Base-by-base conservation (phyloP, 2,113 vertebrate species). In the Eptesicus fuscus region DNA sequence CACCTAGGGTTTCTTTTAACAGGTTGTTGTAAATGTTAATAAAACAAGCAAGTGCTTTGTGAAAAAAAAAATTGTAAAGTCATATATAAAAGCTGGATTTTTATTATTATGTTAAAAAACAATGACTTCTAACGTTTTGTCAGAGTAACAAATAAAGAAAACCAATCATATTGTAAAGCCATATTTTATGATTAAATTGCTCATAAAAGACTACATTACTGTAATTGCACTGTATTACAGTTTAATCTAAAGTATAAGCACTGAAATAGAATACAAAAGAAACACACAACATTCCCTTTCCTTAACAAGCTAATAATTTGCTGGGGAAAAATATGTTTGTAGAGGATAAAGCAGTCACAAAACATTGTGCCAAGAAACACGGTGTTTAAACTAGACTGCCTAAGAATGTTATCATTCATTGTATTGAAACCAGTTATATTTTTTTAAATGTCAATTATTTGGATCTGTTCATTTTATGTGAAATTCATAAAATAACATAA, bases 381-480 rank as follows among this genome's bases (percentile, higher is more conserved):
- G 51, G 16, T 53, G 9, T 53, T 82, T 71, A 40, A 85, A 44
- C 0, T 42, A 84, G 40, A 9, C 35, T 95, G 22, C 51, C 22
- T 77, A 40, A 61, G 20, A 94, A 88, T 88, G n/a, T 51, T 71
- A 49, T 42, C 30, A 56, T 86, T 80, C 79, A 18, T 86, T 74
- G 1, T 79, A 44, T 80, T 94, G 23, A 90, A 95, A 83, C 23
- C 59, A 79, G 44, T 53, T 30, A 69, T 35, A 16, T 25, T 70
- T 90, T 94, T 89, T 67, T 65, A 93, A 93, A 92, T 49, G 32
- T 49, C n/a, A 90, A 74, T 53, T 87, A 67, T 80, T 80, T 97
- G 63, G 88, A 83, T 79, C 37, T 73, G 42, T 9, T 96, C 8
- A 49, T 85, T 91, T 94, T 20, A 67, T 84, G 32, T 80, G 49